Conservation (phyloP, 1,140 invertebrate species). For the Chrysopa pallens region DNA sequence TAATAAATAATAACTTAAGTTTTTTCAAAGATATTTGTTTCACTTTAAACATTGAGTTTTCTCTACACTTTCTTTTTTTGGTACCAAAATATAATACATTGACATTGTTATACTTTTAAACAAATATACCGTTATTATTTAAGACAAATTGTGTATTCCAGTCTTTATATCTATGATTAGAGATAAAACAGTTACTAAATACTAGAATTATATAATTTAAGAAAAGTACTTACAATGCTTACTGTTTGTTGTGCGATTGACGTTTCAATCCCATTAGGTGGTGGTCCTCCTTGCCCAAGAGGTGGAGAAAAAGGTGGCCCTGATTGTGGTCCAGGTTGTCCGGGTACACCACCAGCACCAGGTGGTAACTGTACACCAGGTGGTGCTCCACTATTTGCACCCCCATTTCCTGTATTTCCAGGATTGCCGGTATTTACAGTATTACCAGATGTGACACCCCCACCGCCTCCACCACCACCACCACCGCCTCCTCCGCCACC, state of each 20-base stretch:
- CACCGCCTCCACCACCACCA: constrained; percentile 15
- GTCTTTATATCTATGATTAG: no score
- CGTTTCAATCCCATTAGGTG: constrained; percentile 24
- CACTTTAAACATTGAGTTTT: no score
- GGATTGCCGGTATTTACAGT: constrained; percentile 22
- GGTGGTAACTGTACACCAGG: constrained; percentile 17
- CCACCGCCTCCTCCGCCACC: constrained; percentile 24
- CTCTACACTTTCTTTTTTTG: no score
- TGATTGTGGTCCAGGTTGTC: constrained; percentile 3
- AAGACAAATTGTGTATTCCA: no score
- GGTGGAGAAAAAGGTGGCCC: constrained; percentile 1
- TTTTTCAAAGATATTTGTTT: no score
- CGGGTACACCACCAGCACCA: constrained; percentile 6
- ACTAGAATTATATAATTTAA: no score
- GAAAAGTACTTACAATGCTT: constrained; percentile 25
- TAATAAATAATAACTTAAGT: no score
- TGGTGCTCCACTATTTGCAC: constrained; percentile 19
- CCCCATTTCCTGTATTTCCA: constrained; percentile 23
- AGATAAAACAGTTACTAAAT: no score
- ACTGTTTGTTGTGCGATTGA: constrained; percentile 23
- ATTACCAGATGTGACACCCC: constrained; percentile 10
- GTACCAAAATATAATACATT: no score
- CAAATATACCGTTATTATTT: no score
- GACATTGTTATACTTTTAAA: no score
- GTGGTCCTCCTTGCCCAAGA: constrained; percentile 16